Evolutionary conservation across 37 sponge, comb jelly and placozoan genomes (phyloP).

Genomic region (Ianthella basta): DNA sequence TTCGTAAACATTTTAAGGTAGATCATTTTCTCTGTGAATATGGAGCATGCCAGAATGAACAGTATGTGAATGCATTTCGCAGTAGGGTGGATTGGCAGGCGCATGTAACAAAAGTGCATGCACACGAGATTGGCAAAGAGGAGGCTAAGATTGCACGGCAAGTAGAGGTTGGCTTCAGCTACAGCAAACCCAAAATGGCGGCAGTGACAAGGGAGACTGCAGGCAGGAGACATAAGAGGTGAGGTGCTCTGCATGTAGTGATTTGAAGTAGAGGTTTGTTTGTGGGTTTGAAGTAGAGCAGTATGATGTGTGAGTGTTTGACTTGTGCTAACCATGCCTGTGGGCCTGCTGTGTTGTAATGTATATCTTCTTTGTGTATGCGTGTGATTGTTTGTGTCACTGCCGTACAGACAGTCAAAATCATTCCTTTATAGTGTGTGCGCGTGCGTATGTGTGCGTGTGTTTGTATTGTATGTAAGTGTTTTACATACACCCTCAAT

Average conservation of each 20-base stretch:
- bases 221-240: not conserved
- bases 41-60: conserved; percentile 71
- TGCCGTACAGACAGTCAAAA: too few species aligned
- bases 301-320: not conserved
- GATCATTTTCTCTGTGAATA: conserved; percentile 89
- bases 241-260: not conserved
- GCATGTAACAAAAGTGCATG: conserved; percentile 67
- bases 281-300: not conserved
- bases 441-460: too few species aligned
- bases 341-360: too few species aligned
- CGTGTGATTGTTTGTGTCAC: too few species aligned
- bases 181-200: not conserved
- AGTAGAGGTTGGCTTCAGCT: conserved; percentile 60
- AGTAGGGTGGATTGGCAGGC: conserved; percentile 85
- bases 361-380: too few species aligned
- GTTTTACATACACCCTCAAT: not conserved
- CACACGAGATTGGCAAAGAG: conserved; percentile 58
- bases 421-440: too few species aligned
- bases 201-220: not conserved
- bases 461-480: too few species aligned
- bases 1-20: conserved; percentile 70
- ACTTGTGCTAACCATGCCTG: too few species aligned
- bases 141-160: conserved; percentile 67
- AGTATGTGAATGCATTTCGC: conserved; percentile 70
- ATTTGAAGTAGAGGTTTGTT: too few species aligned